Conservation (phyloP, 2,113 vertebrate genomes). For the Cettia cetti region DNA sequence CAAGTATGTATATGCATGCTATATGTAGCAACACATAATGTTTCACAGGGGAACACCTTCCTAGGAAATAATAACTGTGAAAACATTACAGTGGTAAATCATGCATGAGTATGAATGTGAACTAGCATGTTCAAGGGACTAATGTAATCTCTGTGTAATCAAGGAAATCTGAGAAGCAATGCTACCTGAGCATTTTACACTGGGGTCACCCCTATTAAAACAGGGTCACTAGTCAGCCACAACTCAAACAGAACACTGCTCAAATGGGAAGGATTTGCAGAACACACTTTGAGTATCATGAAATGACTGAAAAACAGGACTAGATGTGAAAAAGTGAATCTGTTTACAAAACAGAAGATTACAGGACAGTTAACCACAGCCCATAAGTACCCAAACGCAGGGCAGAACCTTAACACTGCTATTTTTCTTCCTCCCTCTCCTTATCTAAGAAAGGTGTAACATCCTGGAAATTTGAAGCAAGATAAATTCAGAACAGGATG, state of each 20-base stretch:
- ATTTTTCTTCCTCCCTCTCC: background rate
- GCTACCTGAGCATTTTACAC: background rate
- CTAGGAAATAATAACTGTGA: background rate
- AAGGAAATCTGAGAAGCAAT: background rate
- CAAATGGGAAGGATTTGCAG: background rate
- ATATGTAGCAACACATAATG: background rate
- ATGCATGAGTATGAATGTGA: background rate
- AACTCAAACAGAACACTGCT: background rate
- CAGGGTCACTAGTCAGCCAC: background rate
- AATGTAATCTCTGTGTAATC: background rate
- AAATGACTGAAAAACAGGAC: background rate
- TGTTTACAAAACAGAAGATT: background rate
- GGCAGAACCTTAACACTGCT: background rate
- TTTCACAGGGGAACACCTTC: background rate
- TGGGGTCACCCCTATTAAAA: background rate
- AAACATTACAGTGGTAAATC: background rate
- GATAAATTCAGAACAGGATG: background rate
- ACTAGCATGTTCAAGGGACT: background rate
- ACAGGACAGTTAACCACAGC: background rate
- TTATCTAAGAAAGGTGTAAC: background rate
- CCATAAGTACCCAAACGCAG: background rate
- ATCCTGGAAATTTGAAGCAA: background rate
- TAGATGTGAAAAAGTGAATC: background rate
- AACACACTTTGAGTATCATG: background rate
- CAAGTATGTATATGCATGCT: background rate